Evolutionary conservation across 2,113 vertebrate species (phyloP).

Genomic region (Lophura nycthemera): DNA sequence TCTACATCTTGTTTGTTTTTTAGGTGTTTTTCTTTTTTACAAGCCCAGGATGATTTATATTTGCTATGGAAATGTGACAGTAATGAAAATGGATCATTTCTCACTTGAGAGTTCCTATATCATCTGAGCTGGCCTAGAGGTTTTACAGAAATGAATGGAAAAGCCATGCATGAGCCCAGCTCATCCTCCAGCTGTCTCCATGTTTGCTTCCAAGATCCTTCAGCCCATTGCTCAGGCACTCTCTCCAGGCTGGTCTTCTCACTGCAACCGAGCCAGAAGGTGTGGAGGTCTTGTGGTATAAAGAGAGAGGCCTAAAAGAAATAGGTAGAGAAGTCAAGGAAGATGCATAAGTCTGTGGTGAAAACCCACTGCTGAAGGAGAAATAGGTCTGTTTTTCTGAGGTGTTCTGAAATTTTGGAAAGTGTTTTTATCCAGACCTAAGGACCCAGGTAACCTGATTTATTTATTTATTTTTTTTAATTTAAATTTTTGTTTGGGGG

Average conservation of each 20-base stretch:
- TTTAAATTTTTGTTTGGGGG: background rate
- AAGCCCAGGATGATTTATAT: slow-evolving; percentile 24
- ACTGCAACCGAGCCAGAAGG: background rate
- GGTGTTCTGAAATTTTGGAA: background rate
- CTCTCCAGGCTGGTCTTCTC: background rate
- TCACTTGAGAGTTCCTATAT: background rate
- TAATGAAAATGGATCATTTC: slow-evolving; percentile 31
- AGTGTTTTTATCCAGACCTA: background rate
- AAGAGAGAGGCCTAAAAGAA: background rate
- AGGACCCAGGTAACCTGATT: background rate
- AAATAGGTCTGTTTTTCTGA: background rate
- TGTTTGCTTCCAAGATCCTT: background rate
- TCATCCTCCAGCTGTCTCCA: background rate
- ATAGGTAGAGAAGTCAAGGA: background rate
- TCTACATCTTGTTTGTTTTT: slow-evolving; percentile 9
- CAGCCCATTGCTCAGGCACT: background rate
- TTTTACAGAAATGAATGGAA: background rate
- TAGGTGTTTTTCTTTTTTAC: background rate
- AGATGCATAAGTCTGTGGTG: background rate
- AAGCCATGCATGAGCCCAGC: background rate
- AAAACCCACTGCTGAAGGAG: background rate
- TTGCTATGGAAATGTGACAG: background rate
- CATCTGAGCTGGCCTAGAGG: background rate
- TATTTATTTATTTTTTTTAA: background rate
- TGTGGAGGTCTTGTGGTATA: fast-evolving